Conservation (phyloP, 2,888 invertebrate genomes). For the Aleiodes leptofemur region DNA sequence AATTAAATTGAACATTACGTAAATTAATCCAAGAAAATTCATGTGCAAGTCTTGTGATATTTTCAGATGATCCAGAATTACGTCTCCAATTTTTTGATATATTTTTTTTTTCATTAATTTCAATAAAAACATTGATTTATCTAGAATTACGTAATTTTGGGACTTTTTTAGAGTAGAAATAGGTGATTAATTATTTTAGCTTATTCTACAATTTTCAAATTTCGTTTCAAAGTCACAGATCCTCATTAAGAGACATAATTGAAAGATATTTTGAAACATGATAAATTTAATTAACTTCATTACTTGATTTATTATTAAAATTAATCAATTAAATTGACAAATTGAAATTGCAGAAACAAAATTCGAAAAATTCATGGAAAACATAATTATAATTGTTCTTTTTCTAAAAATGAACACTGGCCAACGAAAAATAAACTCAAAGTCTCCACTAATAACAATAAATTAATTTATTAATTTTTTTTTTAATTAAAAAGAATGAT, state of each 20-base stretch:
- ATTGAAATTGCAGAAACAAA: background rate
- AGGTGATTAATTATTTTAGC: constrained; percentile 10
- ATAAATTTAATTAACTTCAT: background rate
- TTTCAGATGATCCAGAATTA: constrained; percentile 37
- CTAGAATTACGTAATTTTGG: constrained; percentile 24
- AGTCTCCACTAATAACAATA: background rate
- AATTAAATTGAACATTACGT: constrained; percentile 14
- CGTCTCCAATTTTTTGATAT: background rate
- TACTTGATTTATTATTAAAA: too few species aligned
- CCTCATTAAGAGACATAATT: background rate
- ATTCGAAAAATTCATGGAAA: constrained; percentile 11
- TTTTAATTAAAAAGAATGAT: background rate
- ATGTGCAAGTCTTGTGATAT: constrained; percentile 28
- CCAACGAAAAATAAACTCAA: background rate
- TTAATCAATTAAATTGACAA: too few species aligned
- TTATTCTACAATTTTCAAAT: constrained; percentile 3
- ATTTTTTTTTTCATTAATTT: constrained; percentile 36
- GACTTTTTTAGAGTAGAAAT: constrained; percentile 1
- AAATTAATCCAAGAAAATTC: constrained; percentile 26
- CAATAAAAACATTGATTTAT: constrained; percentile 35
- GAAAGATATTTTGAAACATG: background rate
- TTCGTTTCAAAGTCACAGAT: background rate
- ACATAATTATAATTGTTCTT: constrained; percentile 15
- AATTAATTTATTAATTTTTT: constrained; percentile 3
- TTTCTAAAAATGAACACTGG: background rate